These are phyloP conservation scores for Pristis pectinata DNA, from an alignment of 2,797 vertebrate species.

Conservation along the genomic window DNA sequence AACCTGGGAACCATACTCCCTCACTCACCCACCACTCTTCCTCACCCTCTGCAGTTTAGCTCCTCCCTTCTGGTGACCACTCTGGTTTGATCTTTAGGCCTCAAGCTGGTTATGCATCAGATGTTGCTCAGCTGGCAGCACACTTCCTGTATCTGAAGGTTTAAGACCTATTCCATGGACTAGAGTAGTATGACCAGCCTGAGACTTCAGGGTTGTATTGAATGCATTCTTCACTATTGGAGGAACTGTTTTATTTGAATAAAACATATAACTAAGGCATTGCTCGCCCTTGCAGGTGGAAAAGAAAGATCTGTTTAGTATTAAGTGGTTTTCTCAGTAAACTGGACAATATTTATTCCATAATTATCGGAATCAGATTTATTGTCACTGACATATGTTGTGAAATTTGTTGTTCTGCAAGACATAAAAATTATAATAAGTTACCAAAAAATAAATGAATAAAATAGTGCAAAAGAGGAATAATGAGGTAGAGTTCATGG, in stretches of 20 bases:
- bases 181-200: neutral
- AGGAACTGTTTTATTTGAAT: neutral
- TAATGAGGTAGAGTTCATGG: too few species aligned
- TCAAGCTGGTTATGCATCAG: neutral
- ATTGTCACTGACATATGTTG: too few species aligned
- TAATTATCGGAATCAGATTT: too few species aligned
- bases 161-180: neutral
- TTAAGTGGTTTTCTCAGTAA: neutral
- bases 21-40: too few species aligned
- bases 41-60: neutral
- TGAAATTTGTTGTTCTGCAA: too few species aligned
- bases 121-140: too few species aligned
- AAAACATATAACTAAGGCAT: neutral
- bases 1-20: neutral
- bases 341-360: neutral
- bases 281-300: neutral
- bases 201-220: neutral
- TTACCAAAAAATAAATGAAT: too few species aligned
- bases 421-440: too few species aligned
- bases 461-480: too few species aligned
- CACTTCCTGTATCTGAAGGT: neutral
- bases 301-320: neutral
- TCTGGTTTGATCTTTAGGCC: neutral
- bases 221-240: neutral
- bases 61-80: neutral